Evolutionary conservation across 2,888 invertebrate genomes (phyloP).

Genomic region (Electrophaes corylata): DNA sequence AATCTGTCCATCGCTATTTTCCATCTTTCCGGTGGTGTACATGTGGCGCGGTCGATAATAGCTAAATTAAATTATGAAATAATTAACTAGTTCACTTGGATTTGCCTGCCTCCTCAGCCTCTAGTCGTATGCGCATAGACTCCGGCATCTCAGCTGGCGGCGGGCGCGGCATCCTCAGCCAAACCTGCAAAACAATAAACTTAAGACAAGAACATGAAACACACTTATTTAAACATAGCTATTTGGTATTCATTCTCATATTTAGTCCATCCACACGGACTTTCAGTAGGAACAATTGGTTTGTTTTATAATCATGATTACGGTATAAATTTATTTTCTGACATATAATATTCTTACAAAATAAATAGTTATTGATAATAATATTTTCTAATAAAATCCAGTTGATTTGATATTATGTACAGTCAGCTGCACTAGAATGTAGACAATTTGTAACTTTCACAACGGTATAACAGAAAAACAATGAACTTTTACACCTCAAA

Average conservation of each 20-base stretch:
- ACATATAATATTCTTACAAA: too few relatives aligned
- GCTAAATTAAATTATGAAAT: slow-evolving; percentile 20
- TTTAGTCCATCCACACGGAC: slow-evolving; percentile 54
- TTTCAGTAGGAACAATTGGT: slow-evolving; percentile 79
- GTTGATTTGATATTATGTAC: too few relatives aligned
- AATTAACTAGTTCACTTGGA: slow-evolving; percentile 54
- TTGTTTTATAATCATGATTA: slow-evolving; percentile 60
- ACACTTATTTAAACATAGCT: not conserved
- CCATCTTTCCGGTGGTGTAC: slow-evolving; percentile 1
- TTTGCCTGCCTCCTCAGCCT: slow-evolving; percentile 70
- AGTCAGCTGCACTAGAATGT: too few relatives aligned
- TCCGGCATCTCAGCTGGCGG: slow-evolving; percentile 99
- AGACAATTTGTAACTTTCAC: too few relatives aligned
- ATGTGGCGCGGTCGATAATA: slow-evolving; percentile 14
- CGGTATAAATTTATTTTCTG: too few relatives aligned
- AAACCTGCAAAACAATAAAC: slow-evolving; percentile 69
- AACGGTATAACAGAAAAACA: too few relatives aligned
- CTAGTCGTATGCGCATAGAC: slow-evolving; percentile 90
- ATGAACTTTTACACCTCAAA: too few relatives aligned
- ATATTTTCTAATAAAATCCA: too few relatives aligned
- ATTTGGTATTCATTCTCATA: slow-evolving; percentile 49
- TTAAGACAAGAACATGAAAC: not conserved
- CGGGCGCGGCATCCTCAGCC: slow-evolving; percentile 94
- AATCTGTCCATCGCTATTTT: not conserved
- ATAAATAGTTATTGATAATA: too few relatives aligned